A percentile compares a stretch with the other conserved stretches of the same genome.
Evolutionary conservation across 2,888 invertebrate genomes (phyloP).

Genomic region (Drosophila pseudotakahashii): DNA sequence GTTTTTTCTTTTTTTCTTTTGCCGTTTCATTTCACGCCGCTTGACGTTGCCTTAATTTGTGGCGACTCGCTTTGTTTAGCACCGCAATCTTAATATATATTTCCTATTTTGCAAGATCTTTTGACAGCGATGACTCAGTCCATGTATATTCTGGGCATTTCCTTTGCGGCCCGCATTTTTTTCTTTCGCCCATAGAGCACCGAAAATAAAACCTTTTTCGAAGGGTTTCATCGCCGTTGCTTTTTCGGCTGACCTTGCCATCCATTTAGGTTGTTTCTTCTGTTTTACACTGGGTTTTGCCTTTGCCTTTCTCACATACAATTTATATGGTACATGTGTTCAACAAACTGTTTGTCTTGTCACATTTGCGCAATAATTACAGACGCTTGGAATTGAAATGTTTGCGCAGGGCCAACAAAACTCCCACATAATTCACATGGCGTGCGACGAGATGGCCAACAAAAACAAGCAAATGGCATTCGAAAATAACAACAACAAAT

Average conservation of each 20-base stretch:
- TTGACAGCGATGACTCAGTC: slow-evolving; percentile 43
- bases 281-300: slow-evolving; percentile 15
- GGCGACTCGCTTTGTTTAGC: slow-evolving; percentile 45
- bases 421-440: slow-evolving; percentile 56
- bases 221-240: slow-evolving; percentile 24
- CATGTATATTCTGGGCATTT: slow-evolving; percentile 45
- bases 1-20: slow-evolving; percentile 9
- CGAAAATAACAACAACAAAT: slow-evolving; percentile 15
- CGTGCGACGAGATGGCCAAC: slow-evolving; percentile 26
- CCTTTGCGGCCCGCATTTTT: slow-evolving; percentile 41
- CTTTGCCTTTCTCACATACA: slow-evolving; percentile 23
- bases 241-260: slow-evolving; percentile 34
- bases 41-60: slow-evolving; percentile 56
- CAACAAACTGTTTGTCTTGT: slow-evolving; percentile 43
- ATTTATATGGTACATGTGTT: slow-evolving; percentile 25
- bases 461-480: slow-evolving; percentile 16
- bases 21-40: slow-evolving; percentile 56
- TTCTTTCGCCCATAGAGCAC: slow-evolving; percentile 33
- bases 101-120: slow-evolving; percentile 63
- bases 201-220: slow-evolving; percentile 18
- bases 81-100: slow-evolving; percentile 36
- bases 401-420: slow-evolving; percentile 46
- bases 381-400: slow-evolving; percentile 42
- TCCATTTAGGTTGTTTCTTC: slow-evolving; percentile 25
- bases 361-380: slow-evolving; percentile 55